These are phyloP conservation scores for Muraenolepis orangiensis DNA, from an alignment of 2,797 vertebrate genomes.

Conservation along the genomic window DNA sequence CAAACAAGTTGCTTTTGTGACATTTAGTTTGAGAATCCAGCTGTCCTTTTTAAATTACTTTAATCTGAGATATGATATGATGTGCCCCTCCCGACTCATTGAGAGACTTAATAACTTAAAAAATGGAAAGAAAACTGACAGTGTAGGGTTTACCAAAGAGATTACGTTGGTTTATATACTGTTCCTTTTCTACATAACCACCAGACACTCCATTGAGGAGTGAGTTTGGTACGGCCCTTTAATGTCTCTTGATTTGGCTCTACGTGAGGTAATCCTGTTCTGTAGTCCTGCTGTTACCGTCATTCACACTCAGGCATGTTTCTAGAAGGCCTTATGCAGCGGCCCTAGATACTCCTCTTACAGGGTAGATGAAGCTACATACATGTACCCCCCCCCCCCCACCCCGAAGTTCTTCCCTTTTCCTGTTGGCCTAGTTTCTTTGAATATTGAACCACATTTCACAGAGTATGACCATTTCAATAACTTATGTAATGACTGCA, in stretches of 20 bases:
- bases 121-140: slow-evolving; percentile 32
- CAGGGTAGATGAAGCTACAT: slow-evolving; percentile 59
- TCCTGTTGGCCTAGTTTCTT: slow-evolving; percentile 33
- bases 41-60: background rate
- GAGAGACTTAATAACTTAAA: slow-evolving; percentile 44
- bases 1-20: background rate
- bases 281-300: slow-evolving; percentile 49
- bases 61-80: background rate
- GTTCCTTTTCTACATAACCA: slow-evolving; percentile 45
- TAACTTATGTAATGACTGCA: slow-evolving; percentile 67
- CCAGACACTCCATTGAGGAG: slow-evolving; percentile 48
- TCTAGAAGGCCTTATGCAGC: slow-evolving; percentile 37
- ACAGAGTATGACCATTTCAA: slow-evolving; percentile 43
- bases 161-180: slow-evolving; percentile 62
- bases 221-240: slow-evolving; percentile 41
- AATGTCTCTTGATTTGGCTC: slow-evolving; percentile 47
- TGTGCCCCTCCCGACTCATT: slow-evolving; percentile 5
- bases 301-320: slow-evolving; percentile 40
- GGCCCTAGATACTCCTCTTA: slow-evolving; percentile 50
- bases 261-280: slow-evolving; percentile 43
- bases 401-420: slow-evolving; percentile 35
- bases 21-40: background rate
- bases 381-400: slow-evolving; percentile 48
- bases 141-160: slow-evolving; percentile 68
- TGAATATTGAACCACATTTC: slow-evolving; percentile 46